These are phyloP conservation scores for Contarinia nasturtii DNA, from an alignment of 1,140 invertebrate species.

Conservation along the genomic window DNA sequence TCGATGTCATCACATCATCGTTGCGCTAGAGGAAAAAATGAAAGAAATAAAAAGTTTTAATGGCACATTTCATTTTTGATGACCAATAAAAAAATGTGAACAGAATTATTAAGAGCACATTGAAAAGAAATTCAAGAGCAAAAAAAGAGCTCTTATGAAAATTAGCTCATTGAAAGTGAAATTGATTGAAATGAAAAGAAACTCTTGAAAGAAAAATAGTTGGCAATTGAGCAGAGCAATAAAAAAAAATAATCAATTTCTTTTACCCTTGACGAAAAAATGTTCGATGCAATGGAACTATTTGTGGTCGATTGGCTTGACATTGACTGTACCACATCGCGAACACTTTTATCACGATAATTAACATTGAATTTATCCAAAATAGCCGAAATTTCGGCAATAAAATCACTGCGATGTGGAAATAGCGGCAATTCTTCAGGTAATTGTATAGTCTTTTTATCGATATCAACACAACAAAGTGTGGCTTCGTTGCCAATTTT, in stretches of 20 bases:
- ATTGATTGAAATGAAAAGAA: too few relatives aligned
- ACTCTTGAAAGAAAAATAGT: neutral
- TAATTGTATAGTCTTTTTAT: constrained; percentile 74
- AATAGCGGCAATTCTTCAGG: constrained; percentile 91
- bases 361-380: constrained; percentile 51
- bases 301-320: too few relatives aligned
- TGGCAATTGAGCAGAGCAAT: neutral
- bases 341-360: neutral
- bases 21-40: constrained; percentile 5
- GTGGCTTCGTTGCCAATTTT: constrained; percentile 53
- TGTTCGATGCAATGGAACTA: too few relatives aligned
- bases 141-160: too few relatives aligned
- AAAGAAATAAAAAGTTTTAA: constrained; percentile 3
- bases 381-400: constrained; percentile 63
- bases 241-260: too few relatives aligned
- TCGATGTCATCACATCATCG: constrained; percentile 31
- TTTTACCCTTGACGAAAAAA: too few relatives aligned
- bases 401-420: constrained; percentile 73
- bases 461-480: constrained; percentile 90
- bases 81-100: too few relatives aligned
- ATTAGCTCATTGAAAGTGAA: neutral
- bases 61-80: too few relatives aligned
- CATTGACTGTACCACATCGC: too few relatives aligned
- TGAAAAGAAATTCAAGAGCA: too few relatives aligned
- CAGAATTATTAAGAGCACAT: too few relatives aligned